Base-by-base conservation (phyloP, 1,140 invertebrate genomes). In the Homalodisca vitripennis region DNA sequence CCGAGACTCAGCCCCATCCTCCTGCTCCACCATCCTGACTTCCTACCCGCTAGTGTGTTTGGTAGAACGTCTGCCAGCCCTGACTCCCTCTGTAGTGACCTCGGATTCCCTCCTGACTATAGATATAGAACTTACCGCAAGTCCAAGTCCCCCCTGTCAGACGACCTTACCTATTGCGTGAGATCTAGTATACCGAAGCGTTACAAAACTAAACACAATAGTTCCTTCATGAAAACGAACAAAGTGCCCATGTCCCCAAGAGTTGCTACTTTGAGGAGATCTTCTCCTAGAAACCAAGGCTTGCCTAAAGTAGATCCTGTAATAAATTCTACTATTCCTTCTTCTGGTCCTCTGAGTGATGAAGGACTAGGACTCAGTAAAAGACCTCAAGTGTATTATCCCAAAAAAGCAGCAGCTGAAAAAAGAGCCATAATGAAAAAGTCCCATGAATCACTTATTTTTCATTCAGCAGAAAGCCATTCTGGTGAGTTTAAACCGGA, bases 381-480 rank as follows among this genome's bases (percentile, higher is more conserved):
- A 13, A 13, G 48, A 6, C 48, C 48, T 6, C 12, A 53, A 53
- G 6, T 31, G 20, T 34, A 31, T 31, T 10, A 67, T 12, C 20
- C 53, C 1, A 6, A 30, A 41, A 63, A 63, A 41, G 24, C 30
- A 12, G 27, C 31, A 63, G 20, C 57, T 41, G 55, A 63, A 24
- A 69, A 69, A 69, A 62, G 57, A 32, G 32, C 20, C 3, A 32
- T 24, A 3, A 26, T 30, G 67, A 30, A 30, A 34, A 60, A 69
- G 20, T 55, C 47, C 12, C 34, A 57, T 30, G 51, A 51, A 1
- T 53, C 66, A 1, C 51, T 55, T 30, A 31, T 29, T 30, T 67
- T 53, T 32, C 51, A 67, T 30, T 67, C 66, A 27, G 22, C 51
- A n/a, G 66, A 67, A 30, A 32, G 51, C 47, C 2, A 67, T 24